phyloP scores from a whole-genome alignment of 2,113 vertebrate species.

The Neodontobutis hainanensis region DNA sequence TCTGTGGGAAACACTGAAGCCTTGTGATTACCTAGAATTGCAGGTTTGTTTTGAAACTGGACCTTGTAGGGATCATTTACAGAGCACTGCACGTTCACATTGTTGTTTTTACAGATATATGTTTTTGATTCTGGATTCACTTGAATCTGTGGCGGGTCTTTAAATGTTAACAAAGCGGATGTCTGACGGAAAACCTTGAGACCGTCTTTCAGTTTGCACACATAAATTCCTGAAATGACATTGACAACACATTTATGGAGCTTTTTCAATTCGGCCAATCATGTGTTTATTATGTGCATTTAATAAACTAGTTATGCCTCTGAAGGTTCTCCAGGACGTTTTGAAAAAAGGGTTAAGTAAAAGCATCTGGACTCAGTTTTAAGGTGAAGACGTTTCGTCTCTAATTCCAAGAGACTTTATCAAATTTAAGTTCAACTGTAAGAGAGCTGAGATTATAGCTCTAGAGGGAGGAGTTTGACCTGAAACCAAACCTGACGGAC shows the following conservation, averaged over 20 bases:
- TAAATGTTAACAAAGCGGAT: fast-evolving
- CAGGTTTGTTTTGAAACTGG: fast-evolving
- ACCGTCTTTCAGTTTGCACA: constrained; percentile 14
- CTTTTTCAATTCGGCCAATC: background rate
- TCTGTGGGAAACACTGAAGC: too few relatives aligned
- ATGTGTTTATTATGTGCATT: background rate
- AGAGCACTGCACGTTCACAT: fast-evolving
- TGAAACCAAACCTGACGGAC: too few relatives aligned
- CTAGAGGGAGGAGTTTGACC: too few relatives aligned
- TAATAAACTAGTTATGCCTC: background rate
- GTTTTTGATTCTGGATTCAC: background rate
- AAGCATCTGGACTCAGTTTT: too few relatives aligned
- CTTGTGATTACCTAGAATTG: constrained; percentile 10
- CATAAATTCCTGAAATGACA: constrained; percentile 30
- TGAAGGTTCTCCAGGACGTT: too few relatives aligned
- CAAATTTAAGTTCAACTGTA: too few relatives aligned
- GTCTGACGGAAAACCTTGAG: background rate
- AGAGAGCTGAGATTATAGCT: too few relatives aligned
- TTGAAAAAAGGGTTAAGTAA: too few relatives aligned
- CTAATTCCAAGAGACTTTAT: too few relatives aligned
- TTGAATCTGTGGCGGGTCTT: background rate
- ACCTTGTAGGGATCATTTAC: background rate
- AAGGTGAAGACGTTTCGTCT: too few relatives aligned
- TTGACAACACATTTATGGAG: background rate
- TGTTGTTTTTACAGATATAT: fast-evolving